Evolutionary conservation across 2,113 vertebrate genomes (phyloP).

Genomic region (Cephalopterus ornatus): DNA sequence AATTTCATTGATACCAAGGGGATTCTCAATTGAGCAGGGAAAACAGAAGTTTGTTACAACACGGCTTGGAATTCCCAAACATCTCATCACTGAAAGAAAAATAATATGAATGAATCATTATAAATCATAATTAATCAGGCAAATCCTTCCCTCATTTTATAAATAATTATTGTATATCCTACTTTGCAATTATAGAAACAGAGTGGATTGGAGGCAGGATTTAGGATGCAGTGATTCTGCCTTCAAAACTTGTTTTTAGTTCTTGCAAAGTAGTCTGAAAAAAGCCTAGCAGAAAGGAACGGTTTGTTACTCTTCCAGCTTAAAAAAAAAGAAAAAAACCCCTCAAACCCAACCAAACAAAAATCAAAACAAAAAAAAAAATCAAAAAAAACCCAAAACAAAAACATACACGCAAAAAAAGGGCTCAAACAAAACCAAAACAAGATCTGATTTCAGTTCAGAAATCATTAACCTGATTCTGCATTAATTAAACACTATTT

Average conservation of each 20-base stretch:
- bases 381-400: not conserved
- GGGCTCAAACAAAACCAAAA: not conserved
- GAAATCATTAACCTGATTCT: not conserved
- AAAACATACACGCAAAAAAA: not conserved
- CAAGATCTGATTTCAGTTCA: not conserved
- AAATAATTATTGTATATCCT: not conserved
- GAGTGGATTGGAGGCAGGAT: not conserved
- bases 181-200: not conserved
- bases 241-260: not conserved
- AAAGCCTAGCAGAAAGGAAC: not conserved
- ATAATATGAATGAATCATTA: not conserved
- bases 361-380: too few relatives aligned
- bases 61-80: conserved; percentile 57
- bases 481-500: not conserved
- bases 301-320: not conserved
- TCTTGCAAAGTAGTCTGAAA: not conserved
- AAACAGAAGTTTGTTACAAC: conserved; percentile 56
- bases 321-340: too few relatives aligned
- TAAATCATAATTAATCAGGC: not conserved
- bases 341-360: not conserved
- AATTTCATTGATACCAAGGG: conserved; percentile 34
- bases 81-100: conserved; percentile 30
- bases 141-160: not conserved
- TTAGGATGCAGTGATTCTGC: not conserved
- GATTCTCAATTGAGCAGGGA: conserved; percentile 24